These are phyloP conservation scores for Drosophila engyochracea DNA, from an alignment of 2,888 invertebrate species.

Conservation along the genomic window DNA sequence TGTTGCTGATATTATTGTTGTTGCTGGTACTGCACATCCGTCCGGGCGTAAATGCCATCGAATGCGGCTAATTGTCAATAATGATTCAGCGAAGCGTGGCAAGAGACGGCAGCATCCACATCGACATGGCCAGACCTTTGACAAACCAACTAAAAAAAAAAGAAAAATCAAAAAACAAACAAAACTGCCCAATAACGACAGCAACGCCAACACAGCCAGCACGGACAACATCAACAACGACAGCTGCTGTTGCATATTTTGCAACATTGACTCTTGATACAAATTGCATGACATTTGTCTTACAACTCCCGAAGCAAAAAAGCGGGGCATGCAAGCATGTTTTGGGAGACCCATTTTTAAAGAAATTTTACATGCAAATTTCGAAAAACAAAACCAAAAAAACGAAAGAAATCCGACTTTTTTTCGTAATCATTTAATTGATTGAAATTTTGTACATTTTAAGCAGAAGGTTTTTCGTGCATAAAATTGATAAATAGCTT, in stretches of 20 bases:
- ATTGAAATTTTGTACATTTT: background rate
- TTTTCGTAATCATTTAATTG: slow-evolving; percentile 1
- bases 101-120: slow-evolving; percentile 67
- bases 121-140: slow-evolving; percentile 69
- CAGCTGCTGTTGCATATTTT: slow-evolving; percentile 60
- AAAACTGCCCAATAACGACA: slow-evolving; percentile 67
- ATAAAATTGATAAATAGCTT: slow-evolving; percentile 5
- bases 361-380: slow-evolving; percentile 34
- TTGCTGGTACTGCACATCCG: slow-evolving; percentile 68
- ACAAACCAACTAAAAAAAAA: slow-evolving; percentile 68
- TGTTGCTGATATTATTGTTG: slow-evolving; percentile 37
- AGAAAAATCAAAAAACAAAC: slow-evolving; percentile 58
- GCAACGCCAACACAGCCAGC: slow-evolving; percentile 17
- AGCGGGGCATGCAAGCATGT: slow-evolving; percentile 6
- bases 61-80: slow-evolving; percentile 81
- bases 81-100: slow-evolving; percentile 81
- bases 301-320: slow-evolving; percentile 13
- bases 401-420: slow-evolving; percentile 23
- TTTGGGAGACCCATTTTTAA: slow-evolving; percentile 37
- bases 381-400: slow-evolving; percentile 16
- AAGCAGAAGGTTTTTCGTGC: background rate
- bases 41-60: slow-evolving; percentile 72
- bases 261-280: slow-evolving; percentile 69
- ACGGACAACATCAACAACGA: slow-evolving; percentile 28
- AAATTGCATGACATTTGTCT: slow-evolving; percentile 78